A percentile compares a stretch with the other conserved stretches of the same genome.
phyloP scores from a whole-genome alignment of 2,888 invertebrate species.

The Acanthosoma haemorrhoidale region DNA sequence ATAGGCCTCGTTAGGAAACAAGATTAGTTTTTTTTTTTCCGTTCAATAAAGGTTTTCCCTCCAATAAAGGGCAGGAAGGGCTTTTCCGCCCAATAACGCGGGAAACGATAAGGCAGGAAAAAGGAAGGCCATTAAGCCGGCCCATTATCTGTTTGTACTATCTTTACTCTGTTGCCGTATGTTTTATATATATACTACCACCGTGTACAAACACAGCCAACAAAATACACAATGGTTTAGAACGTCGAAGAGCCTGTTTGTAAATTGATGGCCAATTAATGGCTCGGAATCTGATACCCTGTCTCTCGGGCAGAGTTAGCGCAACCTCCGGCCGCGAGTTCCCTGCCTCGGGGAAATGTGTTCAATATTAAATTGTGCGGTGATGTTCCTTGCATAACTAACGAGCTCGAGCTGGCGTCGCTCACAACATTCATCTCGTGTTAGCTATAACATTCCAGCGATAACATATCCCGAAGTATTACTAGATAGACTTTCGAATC shows the following conservation, averaged over 20 bases:
- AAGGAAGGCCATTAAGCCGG: background rate
- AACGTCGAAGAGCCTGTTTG: background rate
- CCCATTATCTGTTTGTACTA: background rate
- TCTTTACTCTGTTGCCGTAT: background rate
- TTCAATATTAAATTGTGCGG: no score
- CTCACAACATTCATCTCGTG: no score
- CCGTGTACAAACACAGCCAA: background rate
- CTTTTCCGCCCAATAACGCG: conserved; percentile 3
- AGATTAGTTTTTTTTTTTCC: no score
- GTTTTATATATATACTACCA: background rate
- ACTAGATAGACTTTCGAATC: no score
- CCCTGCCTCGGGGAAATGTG: no score
- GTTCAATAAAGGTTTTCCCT: conserved; percentile 2
- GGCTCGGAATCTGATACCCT: background rate
- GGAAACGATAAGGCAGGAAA: background rate
- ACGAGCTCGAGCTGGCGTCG: no score
- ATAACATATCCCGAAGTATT: no score
- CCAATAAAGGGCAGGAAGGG: background rate
- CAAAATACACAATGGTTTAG: background rate
- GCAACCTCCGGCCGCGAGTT: no score
- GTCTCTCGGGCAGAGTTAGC: no score
- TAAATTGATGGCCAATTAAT: background rate
- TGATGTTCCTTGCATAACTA: no score
- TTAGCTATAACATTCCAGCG: no score
- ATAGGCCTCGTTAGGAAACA: background rate